A percentile compares a stretch with the other conserved stretches of the same genome.
Conservation (phyloP, 2,888 invertebrate genomes). For the Seira musarum region DNA sequence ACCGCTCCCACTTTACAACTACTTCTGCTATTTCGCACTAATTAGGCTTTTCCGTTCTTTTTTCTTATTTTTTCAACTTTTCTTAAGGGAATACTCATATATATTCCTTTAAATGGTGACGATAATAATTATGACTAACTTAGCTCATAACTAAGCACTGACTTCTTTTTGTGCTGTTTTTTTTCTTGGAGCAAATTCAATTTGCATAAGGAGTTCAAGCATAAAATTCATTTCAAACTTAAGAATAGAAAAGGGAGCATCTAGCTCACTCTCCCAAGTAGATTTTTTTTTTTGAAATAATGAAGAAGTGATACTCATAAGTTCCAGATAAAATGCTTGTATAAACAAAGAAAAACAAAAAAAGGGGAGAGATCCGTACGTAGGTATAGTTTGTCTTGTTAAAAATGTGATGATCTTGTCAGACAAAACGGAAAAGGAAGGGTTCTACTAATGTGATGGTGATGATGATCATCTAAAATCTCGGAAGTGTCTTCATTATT, state of each 20-base stretch:
- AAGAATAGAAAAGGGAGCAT: conserved; percentile 4
- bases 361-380: neutral
- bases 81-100: conserved; percentile 7
- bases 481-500: conserved; percentile 22
- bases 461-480: conserved; percentile 4
- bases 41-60: conserved; percentile 45
- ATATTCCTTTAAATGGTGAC: neutral
- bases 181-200: conserved; percentile 49
- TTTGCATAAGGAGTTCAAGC: conserved; percentile 53
- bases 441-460: conserved; percentile 12
- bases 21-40: conserved; percentile 23
- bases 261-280: neutral
- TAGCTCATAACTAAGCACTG: neutral
- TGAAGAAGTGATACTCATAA: conserved; percentile 9
- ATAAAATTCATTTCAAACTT: conserved; percentile 39
- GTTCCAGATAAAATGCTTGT: conserved; percentile 1
- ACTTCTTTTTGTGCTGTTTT: conserved; percentile 4
- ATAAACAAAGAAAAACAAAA: conserved; percentile 18
- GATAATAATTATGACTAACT: neutral
- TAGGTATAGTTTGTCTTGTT: conserved; percentile 15
- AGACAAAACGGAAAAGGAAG: conserved; percentile 25
- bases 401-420: conserved; percentile 7
- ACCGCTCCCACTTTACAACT: neutral
- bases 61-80: conserved; percentile 23
- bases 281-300: neutral